Base-by-base conservation (phyloP, 2,113 vertebrate species). In the Channa maculata region DNA sequence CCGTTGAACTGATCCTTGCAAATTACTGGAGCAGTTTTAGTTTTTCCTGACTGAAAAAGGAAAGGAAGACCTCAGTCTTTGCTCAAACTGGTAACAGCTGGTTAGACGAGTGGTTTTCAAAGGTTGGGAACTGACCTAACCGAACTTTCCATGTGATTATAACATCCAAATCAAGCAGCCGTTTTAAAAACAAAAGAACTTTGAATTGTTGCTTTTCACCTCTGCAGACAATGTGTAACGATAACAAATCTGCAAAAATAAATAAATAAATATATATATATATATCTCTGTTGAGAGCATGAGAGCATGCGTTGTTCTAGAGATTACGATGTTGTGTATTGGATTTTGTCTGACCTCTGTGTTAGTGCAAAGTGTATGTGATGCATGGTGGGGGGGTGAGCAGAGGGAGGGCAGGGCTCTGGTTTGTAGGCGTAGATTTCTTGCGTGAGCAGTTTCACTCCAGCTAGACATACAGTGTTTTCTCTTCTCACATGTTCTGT, bases 271-370 rank as follows among this genome's bases (percentile, higher is more conserved):
- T 24, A 76, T 54, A 24, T 24, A 76, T 54, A 49, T 41, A 71
- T 52, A 59, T 61, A 73, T 82, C 0, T 83, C 4, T 80, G 62
- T 80, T 36, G 79, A 89, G 85, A 82, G 87, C 74, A 82, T 57
- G 83, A 88, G 91, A 89, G 93, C 94, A 94, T 94, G 93, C 86
- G 36, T 87, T 92, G 88, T 92, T 86, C 78, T 90, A 92, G 85
- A 90, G 90, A 89, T 89, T 87, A 84, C 65, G 77, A 78, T 86
- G 86, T 91, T 45, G 75, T 92, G 86, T 93, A 79, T 77, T 88
- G 90, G 90, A 85, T 82, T 90, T 64, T 88, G 86, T 93, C 89
- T 82, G 89, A 90, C 83, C 84, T 89, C 75, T 80, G 88, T 93
- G 89, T 91, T 90, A 65, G 81, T 91, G 82, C 86, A 81, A 88